These are phyloP conservation scores for Myrmophylax atrothorax DNA, from an alignment of 2,113 vertebrate species.

Conservation along the genomic window DNA sequence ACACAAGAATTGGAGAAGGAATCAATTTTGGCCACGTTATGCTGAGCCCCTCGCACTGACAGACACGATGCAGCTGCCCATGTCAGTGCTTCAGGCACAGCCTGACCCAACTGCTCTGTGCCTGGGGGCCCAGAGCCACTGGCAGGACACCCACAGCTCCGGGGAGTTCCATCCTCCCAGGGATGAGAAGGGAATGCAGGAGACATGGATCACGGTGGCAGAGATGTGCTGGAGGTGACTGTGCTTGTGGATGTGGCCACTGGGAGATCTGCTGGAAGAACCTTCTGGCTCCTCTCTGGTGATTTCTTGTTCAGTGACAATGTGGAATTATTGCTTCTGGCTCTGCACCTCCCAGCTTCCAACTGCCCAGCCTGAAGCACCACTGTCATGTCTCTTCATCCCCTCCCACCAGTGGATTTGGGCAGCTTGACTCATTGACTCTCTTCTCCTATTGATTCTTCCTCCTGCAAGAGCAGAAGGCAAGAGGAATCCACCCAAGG, in stretches of 20 bases:
- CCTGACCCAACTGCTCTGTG: rapidly evolving
- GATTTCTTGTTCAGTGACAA: rapidly evolving
- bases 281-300: background rate
- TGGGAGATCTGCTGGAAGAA: background rate
- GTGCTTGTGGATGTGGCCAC: background rate
- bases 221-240: rapidly evolving
- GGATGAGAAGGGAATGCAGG: background rate
- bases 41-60: conserved; percentile 27
- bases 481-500: background rate
- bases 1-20: conserved; percentile 27
- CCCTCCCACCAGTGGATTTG: rapidly evolving
- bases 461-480: background rate
- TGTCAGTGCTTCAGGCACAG: background rate
- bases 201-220: rapidly evolving
- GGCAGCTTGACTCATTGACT: background rate
- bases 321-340: background rate
- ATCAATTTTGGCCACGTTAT: conserved; percentile 38
- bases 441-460: background rate
- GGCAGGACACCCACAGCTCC: background rate
- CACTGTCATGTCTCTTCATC: background rate
- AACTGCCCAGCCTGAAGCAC: background rate
- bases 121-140: background rate
- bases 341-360: background rate
- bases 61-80: conserved; percentile 23
- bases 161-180: background rate